Evolutionary conservation across 2,113 vertebrate genomes (phyloP).

Genomic region (Vimba vimba): DNA sequence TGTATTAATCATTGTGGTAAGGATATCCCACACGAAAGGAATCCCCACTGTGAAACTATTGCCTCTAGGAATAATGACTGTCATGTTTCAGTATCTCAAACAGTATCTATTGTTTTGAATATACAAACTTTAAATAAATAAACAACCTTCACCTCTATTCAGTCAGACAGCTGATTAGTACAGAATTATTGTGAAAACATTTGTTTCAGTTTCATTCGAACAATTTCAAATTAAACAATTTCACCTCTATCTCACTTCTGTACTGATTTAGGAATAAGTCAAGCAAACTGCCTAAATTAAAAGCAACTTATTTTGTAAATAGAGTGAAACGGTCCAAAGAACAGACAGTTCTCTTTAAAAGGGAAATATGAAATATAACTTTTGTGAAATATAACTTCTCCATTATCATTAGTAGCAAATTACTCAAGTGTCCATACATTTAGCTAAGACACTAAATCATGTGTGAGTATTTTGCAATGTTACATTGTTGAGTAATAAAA

Average conservation of each 20-base stretch:
- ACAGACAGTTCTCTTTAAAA: not conserved
- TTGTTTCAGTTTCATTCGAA: no score
- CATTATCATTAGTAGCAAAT: not conserved
- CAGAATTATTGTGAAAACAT: no score
- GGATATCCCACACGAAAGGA: conserved; percentile 11
- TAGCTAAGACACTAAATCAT: not conserved
- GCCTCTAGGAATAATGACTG: not conserved
- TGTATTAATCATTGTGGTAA: not conserved
- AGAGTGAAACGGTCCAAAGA: not conserved
- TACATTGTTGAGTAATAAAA: not conserved
- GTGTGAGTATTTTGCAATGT: not conserved
- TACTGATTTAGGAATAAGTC: no score
- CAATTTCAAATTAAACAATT: no score
- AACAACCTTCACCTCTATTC: no score
- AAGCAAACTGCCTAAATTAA: no score
- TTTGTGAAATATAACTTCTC: not conserved
- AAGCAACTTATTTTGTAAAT: not conserved
- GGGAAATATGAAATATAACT: not conserved
- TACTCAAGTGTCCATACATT: not conserved
- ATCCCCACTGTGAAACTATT: not conserved
- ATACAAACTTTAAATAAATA: not conserved
- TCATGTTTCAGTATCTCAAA: not conserved
- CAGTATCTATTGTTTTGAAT: conserved; percentile 2
- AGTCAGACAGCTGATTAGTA: not conserved
- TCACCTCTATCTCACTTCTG: no score